Evolutionary conservation across 2,797 vertebrate genomes (phyloP).

Genomic region (Neostethus bicornis): DNA sequence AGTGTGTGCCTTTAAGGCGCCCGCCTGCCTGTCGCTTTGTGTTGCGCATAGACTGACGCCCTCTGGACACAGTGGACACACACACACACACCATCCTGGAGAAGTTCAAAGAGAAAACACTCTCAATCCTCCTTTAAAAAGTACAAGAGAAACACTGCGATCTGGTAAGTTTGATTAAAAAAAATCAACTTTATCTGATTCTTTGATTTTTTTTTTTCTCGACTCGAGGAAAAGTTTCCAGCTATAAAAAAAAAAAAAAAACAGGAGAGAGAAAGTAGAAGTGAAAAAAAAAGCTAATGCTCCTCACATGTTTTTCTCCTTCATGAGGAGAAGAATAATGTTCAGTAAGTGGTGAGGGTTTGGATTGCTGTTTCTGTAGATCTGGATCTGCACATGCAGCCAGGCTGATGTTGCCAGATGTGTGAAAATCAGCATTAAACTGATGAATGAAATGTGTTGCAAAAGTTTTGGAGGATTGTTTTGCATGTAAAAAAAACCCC

Average conservation of each 20-base stretch:
- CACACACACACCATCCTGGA: slow-evolving; percentile 67
- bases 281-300: slow-evolving; percentile 55
- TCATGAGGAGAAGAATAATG: slow-evolving; percentile 28
- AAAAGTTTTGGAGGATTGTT: slow-evolving; percentile 4
- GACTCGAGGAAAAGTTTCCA: slow-evolving; percentile 25
- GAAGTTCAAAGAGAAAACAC: slow-evolving; percentile 56
- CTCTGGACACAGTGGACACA: slow-evolving; percentile 73
- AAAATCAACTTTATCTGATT: not conserved
- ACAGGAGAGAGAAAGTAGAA: not conserved
- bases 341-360: slow-evolving; percentile 19
- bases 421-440: slow-evolving; percentile 29
- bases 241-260: not conserved
- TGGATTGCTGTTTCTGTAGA: slow-evolving; percentile 1
- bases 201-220: slow-evolving; percentile 1
- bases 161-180: slow-evolving; percentile 54
- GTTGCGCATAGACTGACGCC: slow-evolving; percentile 76
- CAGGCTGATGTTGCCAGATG: slow-evolving; percentile 76
- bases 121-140: not conserved
- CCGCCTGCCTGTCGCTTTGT: slow-evolving; percentile 71
- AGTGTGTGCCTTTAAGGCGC: slow-evolving; percentile 81
- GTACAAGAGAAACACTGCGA: slow-evolving; percentile 23
- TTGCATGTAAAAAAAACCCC: not conserved
- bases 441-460: slow-evolving; percentile 58
- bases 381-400: slow-evolving; percentile 3
- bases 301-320: slow-evolving; percentile 53